Conservation (phyloP, 2,797 vertebrate genomes). For the Hydrocynus forskahlii region DNA sequence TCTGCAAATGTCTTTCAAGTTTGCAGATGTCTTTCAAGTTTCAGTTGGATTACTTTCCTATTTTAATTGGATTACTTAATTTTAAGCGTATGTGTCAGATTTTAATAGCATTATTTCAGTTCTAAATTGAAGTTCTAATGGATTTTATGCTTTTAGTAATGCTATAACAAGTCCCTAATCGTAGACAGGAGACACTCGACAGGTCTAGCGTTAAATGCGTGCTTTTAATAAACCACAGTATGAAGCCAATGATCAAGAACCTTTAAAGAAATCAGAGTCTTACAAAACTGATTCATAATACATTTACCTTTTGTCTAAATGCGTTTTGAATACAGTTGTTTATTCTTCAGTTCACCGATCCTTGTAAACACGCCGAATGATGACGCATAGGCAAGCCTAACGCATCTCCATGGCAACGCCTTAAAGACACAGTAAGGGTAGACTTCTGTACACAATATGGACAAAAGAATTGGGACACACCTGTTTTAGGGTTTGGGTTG, state of each 20-base stretch:
- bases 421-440: constrained; percentile 31
- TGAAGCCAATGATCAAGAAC: too few species aligned
- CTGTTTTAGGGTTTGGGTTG: too few species aligned
- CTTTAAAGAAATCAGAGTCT: not conserved
- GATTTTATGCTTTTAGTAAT: too few species aligned
- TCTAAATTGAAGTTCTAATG: too few species aligned
- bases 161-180: not conserved
- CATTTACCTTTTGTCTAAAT: not conserved
- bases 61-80: too few species aligned
- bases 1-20: too few species aligned
- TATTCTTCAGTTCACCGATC: not conserved
- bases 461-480: too few species aligned
- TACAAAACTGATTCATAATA: not conserved
- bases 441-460: too few species aligned
- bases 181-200: not conserved
- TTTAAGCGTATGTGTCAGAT: too few species aligned
- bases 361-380: constrained; percentile 55
- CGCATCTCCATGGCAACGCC: constrained; percentile 71
- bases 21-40: too few species aligned
- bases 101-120: too few species aligned
- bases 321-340: not conserved
- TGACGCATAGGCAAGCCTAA: constrained; percentile 65
- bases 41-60: too few species aligned
- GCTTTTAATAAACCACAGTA: not conserved
- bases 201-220: not conserved